Evolutionary conservation across 1,140 invertebrate genomes (phyloP).

Genomic region (Hypsibius dujardini): DNA sequence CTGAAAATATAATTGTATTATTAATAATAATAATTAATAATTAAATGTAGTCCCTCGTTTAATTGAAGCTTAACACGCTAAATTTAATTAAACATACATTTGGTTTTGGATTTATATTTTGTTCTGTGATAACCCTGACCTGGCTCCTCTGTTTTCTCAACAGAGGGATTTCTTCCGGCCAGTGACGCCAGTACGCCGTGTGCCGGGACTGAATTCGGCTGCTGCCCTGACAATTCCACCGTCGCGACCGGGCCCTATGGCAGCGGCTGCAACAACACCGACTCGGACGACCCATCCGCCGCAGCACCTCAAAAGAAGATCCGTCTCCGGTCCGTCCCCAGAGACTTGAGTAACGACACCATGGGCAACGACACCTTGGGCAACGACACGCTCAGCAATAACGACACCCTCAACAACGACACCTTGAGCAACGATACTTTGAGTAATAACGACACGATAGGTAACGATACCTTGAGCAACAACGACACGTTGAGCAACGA

Average conservation of each 20-base stretch:
- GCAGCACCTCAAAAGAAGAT: conserved; percentile 24
- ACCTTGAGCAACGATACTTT: not conserved
- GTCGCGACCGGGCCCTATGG: conserved; percentile 50
- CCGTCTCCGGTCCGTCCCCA: conserved; percentile 4
- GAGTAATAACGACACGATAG: not conserved
- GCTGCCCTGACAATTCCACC: conserved; percentile 74
- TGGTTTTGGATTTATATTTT: too few species aligned
- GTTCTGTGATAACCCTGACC: too few species aligned
- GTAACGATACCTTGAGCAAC: not conserved
- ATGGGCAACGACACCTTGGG: conserved; percentile 6
- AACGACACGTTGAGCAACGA: not conserved
- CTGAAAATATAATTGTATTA: too few species aligned
- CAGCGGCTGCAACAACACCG: conserved; percentile 53
- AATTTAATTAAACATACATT: too few species aligned
- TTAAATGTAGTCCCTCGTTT: too few species aligned
- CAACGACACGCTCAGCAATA: not conserved
- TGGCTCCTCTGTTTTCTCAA: conserved; percentile 22
- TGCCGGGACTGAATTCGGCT: conserved; percentile 41
- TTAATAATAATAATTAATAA: too few species aligned
- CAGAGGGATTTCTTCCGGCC: conserved; percentile 22
- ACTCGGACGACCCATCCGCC: conserved; percentile 51
- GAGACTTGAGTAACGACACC: conserved; percentile 1
- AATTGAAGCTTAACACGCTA: too few species aligned
- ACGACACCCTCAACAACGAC: not conserved
- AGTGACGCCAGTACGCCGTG: conserved; percentile 26